Base-by-base conservation (phyloP, 1,140 invertebrate genomes). In the Vollenhovia emeryi region DNA sequence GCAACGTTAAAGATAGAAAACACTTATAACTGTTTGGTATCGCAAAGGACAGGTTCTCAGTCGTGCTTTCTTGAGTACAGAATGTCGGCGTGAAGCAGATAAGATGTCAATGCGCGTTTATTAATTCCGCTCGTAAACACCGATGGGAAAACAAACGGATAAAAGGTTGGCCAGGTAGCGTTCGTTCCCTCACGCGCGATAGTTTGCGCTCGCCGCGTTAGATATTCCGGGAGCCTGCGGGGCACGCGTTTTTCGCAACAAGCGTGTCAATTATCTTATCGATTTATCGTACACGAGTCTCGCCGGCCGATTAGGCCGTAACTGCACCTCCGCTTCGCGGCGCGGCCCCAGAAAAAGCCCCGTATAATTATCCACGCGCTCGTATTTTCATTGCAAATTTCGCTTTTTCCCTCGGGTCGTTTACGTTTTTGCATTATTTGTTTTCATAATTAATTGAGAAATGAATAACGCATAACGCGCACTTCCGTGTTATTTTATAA, bases 231-330 rank as follows among this genome's bases (percentile, higher is more conserved):
- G 36, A 30, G 45, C 43, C 74, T 11, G 57, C 36, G 24, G 64
- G 40, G 21, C 15, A 71, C 66, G 40, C 52, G 86, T 78, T 89
- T n/a, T 88, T 89, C 87, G 84, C 66, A 89, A 89, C 13, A 40
- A 73, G 45, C 88, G 64, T 88, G 88, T 89, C 88, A 89, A 89
- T 87, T 82, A 79, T 89, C 87, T 85, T 84, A 88, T 89, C 88
- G 64, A 71, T 87, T 88, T 85, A 88, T 87, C 68, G 75, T 82
- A 76, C 76, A 80, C 73, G 64, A 69, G 24, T 64, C 36, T 24
- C 27, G 18, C 5, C 48, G 13, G 36, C 11, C 18, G 78, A 82
- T 71, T 57, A 71, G 36, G 5, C 18, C 6, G n/a, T 36, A 27
- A 45, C 24, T 33, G n/a, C 48, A 80, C 15, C 48, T 33, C 9